These are phyloP conservation scores for Drosophila bocqueti DNA, from an alignment of 1,140 invertebrate genomes.

Conservation along the genomic window DNA sequence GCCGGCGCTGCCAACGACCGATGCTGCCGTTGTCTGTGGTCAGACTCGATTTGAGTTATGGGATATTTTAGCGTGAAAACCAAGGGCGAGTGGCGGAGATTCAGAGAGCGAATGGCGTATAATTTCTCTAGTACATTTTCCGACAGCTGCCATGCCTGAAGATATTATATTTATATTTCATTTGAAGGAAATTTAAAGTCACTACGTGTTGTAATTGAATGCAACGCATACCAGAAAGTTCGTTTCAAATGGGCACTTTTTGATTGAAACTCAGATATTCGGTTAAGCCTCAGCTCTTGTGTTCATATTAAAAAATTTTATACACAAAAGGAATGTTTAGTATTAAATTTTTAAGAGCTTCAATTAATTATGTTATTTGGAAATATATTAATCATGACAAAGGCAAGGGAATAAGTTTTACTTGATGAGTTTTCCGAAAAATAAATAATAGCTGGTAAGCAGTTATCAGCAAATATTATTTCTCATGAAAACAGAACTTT, in stretches of 20 bases:
- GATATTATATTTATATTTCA: constrained; percentile 12
- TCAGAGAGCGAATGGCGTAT: not conserved
- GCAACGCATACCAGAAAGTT: not conserved
- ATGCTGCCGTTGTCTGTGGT: constrained; percentile 38
- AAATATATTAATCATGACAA: not conserved
- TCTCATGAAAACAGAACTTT: not conserved
- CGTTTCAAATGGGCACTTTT: not conserved
- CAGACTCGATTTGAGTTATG: constrained; percentile 53
- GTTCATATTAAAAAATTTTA: no score
- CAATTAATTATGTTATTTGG: not conserved
- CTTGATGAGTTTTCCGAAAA: not conserved
- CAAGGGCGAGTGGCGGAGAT: constrained; percentile 3
- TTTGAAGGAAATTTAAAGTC: not conserved
- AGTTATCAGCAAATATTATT: not conserved
- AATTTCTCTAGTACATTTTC: constrained; percentile 24
- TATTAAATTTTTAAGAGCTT: not conserved
- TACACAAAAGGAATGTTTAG: not conserved
- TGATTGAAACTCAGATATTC: no score
- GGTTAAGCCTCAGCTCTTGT: not conserved
- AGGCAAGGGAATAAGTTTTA: not conserved
- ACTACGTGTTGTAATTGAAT: not conserved
- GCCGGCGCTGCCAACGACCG: constrained; percentile 42
- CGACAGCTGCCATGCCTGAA: constrained; percentile 8
- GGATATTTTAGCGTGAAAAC: constrained; percentile 20
- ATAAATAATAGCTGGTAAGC: not conserved